These are phyloP conservation scores for Ferrisia virgata DNA, from an alignment of 2,888 invertebrate genomes.

Conservation along the genomic window DNA sequence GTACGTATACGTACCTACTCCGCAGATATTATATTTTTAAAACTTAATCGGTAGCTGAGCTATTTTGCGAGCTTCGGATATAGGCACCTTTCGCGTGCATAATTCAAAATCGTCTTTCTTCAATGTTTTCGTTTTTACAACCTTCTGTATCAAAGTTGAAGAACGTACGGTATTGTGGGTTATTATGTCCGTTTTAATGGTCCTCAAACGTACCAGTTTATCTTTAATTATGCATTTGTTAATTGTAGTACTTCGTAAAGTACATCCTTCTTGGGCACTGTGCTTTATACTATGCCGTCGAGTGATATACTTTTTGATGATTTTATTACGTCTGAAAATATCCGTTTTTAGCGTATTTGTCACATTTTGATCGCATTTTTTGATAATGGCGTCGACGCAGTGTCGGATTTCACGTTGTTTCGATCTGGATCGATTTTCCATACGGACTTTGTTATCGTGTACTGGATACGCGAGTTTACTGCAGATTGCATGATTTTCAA, in stretches of 20 bases:
- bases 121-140: background rate
- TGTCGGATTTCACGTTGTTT: background rate
- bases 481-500: background rate
- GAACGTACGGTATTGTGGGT: background rate
- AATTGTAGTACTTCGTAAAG: background rate
- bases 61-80: background rate
- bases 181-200: background rate
- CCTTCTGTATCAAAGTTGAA: background rate
- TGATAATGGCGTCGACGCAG: background rate
- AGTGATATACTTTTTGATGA: background rate
- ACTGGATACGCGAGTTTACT: background rate
- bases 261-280: background rate
- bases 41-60: background rate
- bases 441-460: background rate
- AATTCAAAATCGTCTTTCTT: background rate
- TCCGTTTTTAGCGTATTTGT: background rate
- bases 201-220: background rate
- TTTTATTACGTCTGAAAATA: background rate
- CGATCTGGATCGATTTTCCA: background rate
- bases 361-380: background rate
- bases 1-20: too few species aligned
- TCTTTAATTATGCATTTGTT: slow-evolving; percentile 3
- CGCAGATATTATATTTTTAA: background rate
- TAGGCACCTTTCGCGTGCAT: background rate
- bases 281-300: background rate